Evolutionary conservation across 1,140 invertebrate genomes (phyloP), one percentile per base, ranked within the genome.

Genomic region (Scaptomyza montana): DNA sequence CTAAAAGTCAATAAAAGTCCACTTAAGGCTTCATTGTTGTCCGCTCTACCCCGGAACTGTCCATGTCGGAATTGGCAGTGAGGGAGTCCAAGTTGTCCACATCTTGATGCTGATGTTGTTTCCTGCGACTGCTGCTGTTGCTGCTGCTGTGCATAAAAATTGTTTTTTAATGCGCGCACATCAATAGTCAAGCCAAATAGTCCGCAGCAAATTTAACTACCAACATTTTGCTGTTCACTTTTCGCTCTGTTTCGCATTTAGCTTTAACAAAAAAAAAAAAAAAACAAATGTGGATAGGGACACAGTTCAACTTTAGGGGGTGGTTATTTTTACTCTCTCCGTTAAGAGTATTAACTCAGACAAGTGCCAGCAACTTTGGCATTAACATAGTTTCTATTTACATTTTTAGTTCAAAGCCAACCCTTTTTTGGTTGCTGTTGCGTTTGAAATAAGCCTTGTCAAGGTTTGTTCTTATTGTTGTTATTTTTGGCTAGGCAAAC

Each of bases 1-100:
- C 82, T 87, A 82, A 81, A 87, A 87, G 82, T 87, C 82, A 87
- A 87, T 87, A 87, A 87, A 87, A 87, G 82, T 87, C 82, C 82
- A 87, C 82, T 87, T 87, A 87, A 87, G 82, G 81, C 81, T 80
- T 80, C 81, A 86, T 86, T 86, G 81, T 86, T 86, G 81, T 71
- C 69, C 69, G 77, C 63, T 54, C 61, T 36, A 36, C 33, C 43
- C 54, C 59, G 39, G 59, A 49, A 57, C 59, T 53, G 56, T 47
- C 53, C 51, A 56, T 47, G 41, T 46, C 47, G 41, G 8, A 21
- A n/a, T 43, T 43, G 43, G 50, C 5, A 19, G 45, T 9, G n/a
- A 5, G 56, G 45, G 12, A 5, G 21, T 45, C 28, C 64, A 63
- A 69, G 45, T 51, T 62, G 65, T 56, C 65, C 65, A 61, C 39